Evolutionary conservation across 2,113 vertebrate genomes (phyloP), one percentile per base, ranked within the genome.

Genomic region (Myrmecophaga tridactyla): DNA sequence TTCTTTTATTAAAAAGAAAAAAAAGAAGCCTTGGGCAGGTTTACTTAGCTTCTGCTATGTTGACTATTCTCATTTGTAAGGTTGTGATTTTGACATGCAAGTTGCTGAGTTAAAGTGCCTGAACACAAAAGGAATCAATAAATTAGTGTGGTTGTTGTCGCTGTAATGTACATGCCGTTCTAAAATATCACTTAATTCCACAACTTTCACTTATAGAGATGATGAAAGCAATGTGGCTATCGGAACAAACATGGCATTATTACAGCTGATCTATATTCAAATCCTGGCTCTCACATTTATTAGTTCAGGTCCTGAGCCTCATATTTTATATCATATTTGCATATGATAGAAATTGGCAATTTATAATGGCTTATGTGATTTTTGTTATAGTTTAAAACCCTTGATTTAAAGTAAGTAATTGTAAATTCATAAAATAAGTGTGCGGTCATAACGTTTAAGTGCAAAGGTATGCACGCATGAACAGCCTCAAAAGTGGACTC

Each of bases 21-120:
- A 76, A 82, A 65, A 65, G n/a, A n/a, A 27, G 56, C 92, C 88
- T 73, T 63, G 80, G 67, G 73, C 36, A 75, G 14, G 9, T 94
- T 97, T 94, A 85, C n/a, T 92, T 87, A 94, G 92, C 56, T 94
- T 96, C 56, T 85, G 29, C 23, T 58, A 15, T 75, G n/a, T 62
- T 72, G 78, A 43, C 51, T 80, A 65, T 91, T 88, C 53, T 39
- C 9, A 72, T 21, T 84, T 88, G 69, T 56, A 36, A 18, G 70
- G 60, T 67, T 87, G 14, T 73, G 90, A 81, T 48, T 89, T 56
- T 80, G 23, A 76, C 27, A 78, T 34, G 4, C 17, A 72, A n/a
- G 6, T 29, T 88, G 7, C 34, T 69, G 23, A 72, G 27, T 60
- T 60, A 41, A 60, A 39, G 29, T 41, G 11, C 62, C 29, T 60